Base-by-base conservation (phyloP, 2,113 vertebrate genomes). In the Brachyhypopomus gauderio region DNA sequence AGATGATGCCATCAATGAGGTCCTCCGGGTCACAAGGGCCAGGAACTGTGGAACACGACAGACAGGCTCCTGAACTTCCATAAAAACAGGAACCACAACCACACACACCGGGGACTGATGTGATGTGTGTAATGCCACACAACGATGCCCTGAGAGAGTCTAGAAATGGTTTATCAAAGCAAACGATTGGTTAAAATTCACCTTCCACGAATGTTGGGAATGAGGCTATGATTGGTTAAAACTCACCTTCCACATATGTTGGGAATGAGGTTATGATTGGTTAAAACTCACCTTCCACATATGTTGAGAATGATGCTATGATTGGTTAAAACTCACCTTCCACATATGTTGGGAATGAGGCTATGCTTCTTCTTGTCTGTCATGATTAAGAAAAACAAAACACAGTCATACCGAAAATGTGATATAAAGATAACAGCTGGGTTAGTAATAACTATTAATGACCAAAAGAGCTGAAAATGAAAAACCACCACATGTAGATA, bases 121-220 rank as follows among this genome's bases (percentile, higher is more conserved):
- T 63, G 25, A 63, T 3, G 25, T 9, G 8, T 11, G 45, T 8
- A 48, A 9, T 48, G 8, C 45, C 45, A 48, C 6, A 8, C 5
- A 48, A 38, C 7, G 38, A 48, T 48, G 1, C 9, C 1, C 12
- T 48, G 4, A 48, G 45, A 48, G 5, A 52, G 12, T 14, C 2
- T 14, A 52, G 45, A 52, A 52, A 52, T 52, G 45, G 45, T 52
- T 52, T 52, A 52, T 52, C 11, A 52, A 52, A 52, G 45, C 2
- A 52, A 11, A 52, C 12, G 45, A 14, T 52, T 52, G 45, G 45
- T 52, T 8, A 41, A 36, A 70, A 82, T 96, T 97, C 93, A 99
- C 97, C 97, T 96, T 98, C 97, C 87, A 98, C 97, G 80, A 97
- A 98, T 12, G 96, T 97, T 79, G 97, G 97, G 90, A 98, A 98